These are phyloP conservation scores for Sardina pilchardus DNA, from an alignment of 2,113 vertebrate species.

Conservation along the genomic window DNA sequence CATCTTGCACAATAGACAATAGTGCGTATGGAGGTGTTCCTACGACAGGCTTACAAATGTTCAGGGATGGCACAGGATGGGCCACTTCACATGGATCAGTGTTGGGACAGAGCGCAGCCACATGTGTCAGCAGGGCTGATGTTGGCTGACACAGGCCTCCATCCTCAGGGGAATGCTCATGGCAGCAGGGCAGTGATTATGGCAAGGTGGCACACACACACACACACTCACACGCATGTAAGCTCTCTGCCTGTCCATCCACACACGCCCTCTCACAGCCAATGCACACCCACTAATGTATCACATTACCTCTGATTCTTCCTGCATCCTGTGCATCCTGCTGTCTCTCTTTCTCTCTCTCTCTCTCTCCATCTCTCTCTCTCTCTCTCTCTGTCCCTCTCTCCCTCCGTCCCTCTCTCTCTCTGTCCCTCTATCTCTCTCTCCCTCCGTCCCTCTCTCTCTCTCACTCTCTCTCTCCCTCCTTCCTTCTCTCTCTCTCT, in stretches of 20 bases:
- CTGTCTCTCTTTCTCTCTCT: background rate
- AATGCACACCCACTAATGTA: background rate
- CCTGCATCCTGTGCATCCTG: background rate
- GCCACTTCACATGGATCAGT: background rate
- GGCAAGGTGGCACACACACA: background rate
- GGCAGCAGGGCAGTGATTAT: background rate
- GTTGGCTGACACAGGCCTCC: background rate
- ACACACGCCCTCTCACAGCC: background rate
- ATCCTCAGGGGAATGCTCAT: background rate
- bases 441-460: background rate
- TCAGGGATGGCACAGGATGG: background rate
- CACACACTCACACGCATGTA: no score
- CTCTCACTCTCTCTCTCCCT: background rate
- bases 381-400: conserved; percentile 1
- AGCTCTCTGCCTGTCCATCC: background rate
- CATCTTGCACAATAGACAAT: background rate
- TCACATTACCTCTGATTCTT: background rate
- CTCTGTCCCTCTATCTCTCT: background rate
- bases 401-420: background rate
- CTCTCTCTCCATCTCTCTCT: background rate
- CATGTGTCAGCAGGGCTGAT: background rate
- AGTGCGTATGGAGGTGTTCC: background rate
- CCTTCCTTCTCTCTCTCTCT: background rate
- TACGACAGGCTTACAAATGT: background rate
- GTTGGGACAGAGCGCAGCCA: background rate